Evolutionary conservation across 2,113 vertebrate species (phyloP), one percentile per base, ranked within the genome.

Genomic region (Thomomys bottae): DNA sequence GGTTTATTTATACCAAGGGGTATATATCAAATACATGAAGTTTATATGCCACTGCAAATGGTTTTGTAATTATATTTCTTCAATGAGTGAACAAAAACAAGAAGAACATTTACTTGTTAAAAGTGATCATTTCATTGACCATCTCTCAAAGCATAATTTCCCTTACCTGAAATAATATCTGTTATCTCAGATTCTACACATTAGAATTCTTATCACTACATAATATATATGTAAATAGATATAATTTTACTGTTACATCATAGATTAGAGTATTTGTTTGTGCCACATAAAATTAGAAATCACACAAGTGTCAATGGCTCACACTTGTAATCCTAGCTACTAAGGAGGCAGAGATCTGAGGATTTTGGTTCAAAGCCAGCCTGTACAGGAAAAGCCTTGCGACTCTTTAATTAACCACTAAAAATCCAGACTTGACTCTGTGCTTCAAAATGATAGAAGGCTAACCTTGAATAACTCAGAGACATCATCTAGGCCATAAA

Each of bases 251-350:
- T 73, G 85, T 15, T 17, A 30, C 76, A 72, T 32, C 70, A 90
- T 78, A 91, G 57, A 82, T 81, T 88, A 83, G 38, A 88, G 88
- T 71, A 89, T 38, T 73, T 67, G 26, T 91, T 73, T 79, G 34
- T 88, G 63, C 45, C 84, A 93, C 83, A 89, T 80, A 49, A 80
- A 88, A 91, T 91, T 85, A 59, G n/a, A 76, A 42, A 61, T 93
- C 72, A 86, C 38, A 87, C 83, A 4, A 15, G 11, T 15, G 18
- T 17, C 15, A 54, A 54, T 14, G 49, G 49, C 49, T 54, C 49
- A 3, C 4, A 15, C 14, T 15, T 54, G 49, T 54, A 54, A 54
- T 54, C 49, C 49, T 15, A 17, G 49, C 12, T 54, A 54, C 49
- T 54, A 2, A 54, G 49, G 49, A 54, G 49, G 49, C 49, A 17